A percentile compares a stretch with the other conserved stretches of the same genome.
These are phyloP conservation scores for Merluccius polli DNA, from an alignment of 2,797 vertebrate species.

Conservation along the genomic window DNA sequence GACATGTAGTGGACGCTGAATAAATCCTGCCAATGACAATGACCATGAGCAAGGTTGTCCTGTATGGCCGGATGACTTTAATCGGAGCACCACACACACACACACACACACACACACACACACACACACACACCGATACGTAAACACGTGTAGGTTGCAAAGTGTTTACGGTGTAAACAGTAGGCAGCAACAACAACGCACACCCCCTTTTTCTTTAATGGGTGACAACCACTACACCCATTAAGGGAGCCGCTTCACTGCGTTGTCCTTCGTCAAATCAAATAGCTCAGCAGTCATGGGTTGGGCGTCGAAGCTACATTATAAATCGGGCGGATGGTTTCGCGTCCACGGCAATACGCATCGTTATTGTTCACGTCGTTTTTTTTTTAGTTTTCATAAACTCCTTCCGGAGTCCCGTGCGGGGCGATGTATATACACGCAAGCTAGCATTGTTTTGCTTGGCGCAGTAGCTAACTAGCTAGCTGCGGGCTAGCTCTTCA, in stretches of 20 bases:
- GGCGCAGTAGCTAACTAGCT: constrained; percentile 11
- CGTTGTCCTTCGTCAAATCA: background rate
- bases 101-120: too few relatives aligned
- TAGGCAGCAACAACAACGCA: background rate
- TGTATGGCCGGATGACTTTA: background rate
- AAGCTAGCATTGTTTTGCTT: background rate
- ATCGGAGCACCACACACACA: background rate
- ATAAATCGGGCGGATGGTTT: background rate
- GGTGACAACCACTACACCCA: background rate
- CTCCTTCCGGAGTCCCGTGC: background rate
- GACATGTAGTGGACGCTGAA: background rate
- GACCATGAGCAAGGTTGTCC: background rate
- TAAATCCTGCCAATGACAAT: background rate
- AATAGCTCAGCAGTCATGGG: background rate
- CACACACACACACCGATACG: too few relatives aligned
- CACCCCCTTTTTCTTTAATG: background rate
- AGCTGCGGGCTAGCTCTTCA: constrained; percentile 30
- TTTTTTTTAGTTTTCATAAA: background rate
- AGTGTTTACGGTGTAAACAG: background rate
- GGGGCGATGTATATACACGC: background rate
- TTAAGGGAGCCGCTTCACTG: background rate
- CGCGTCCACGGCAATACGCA: background rate
- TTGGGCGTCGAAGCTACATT: background rate
- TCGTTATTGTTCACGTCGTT: background rate
- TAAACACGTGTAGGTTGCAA: background rate